These are phyloP conservation scores for Phengaris arion DNA, from an alignment of 2,888 invertebrate species.

Conservation along the genomic window DNA sequence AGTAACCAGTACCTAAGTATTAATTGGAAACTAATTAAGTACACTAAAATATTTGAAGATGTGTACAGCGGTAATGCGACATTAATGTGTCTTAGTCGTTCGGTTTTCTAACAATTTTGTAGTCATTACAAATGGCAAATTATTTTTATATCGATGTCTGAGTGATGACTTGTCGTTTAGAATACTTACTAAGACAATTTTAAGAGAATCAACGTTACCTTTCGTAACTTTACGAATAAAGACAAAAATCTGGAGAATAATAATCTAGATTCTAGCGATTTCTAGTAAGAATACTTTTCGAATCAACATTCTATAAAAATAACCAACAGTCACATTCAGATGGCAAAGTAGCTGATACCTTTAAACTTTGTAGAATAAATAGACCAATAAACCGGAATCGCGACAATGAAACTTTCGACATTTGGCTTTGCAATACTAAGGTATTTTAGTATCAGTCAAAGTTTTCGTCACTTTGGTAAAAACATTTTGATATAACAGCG, in stretches of 20 bases:
- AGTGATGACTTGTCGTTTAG: too few species aligned
- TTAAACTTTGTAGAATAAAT: conserved; percentile 16
- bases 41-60: too few species aligned
- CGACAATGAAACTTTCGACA: conserved; percentile 24
- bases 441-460: conserved; percentile 7
- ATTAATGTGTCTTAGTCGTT: too few species aligned
- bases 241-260: not conserved
- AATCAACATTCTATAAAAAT: conserved; percentile 6
- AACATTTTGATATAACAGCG: not conserved
- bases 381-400: conserved; percentile 19
- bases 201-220: not conserved
- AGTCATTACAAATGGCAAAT: too few species aligned
- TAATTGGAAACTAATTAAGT: too few species aligned
- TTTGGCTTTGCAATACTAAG: conserved; percentile 9
- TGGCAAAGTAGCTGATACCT: conserved; percentile 10
- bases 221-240: not conserved
- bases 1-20: too few species aligned
- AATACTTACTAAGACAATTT: not conserved
- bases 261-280: not conserved
- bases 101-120: too few species aligned
- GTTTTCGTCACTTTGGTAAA: conserved; percentile 2
- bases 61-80: too few species aligned
- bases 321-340: not conserved
- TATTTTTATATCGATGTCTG: too few species aligned
- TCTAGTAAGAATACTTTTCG: not conserved